Evolutionary conservation across 64 coral and sea anemone genomes (phyloP).

Genomic region (Montipora cactus): DNA sequence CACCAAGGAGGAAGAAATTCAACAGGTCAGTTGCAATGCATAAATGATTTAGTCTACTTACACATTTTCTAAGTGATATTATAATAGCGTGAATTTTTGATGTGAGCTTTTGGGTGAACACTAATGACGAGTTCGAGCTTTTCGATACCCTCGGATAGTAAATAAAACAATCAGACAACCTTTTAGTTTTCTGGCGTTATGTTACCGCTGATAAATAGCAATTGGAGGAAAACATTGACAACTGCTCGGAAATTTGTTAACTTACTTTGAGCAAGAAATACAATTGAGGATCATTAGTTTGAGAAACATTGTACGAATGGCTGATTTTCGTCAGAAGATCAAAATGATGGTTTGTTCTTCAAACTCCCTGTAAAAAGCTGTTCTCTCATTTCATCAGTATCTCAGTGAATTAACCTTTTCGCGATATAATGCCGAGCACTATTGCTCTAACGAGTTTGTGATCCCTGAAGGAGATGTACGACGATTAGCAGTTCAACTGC

Average conservation of each 20-base stretch:
- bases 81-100: neutral
- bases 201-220: neutral
- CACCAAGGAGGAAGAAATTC: constrained; percentile 62
- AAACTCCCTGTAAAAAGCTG: neutral
- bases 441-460: neutral
- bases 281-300: neutral
- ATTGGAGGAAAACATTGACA: no score
- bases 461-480: neutral
- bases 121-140: no score
- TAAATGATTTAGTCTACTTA: neutral
- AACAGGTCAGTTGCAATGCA: constrained; percentile 35
- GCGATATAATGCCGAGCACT: neutral
- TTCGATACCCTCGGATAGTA: no score
- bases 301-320: neutral
- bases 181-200: no score
- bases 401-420: neutral
- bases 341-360: neutral
- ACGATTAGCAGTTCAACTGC: neutral
- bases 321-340: constrained; percentile 5
- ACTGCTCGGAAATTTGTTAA: no score
- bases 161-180: no score
- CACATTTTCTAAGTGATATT: neutral
- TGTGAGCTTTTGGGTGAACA: no score
- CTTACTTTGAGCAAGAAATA: neutral
- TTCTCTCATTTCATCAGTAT: neutral